Percentiles rank a stretch among this genome's conserved stretches.
These are phyloP conservation scores for Suncus etruscus DNA, from an alignment of 2,113 vertebrate genomes.

Conservation along the genomic window DNA sequence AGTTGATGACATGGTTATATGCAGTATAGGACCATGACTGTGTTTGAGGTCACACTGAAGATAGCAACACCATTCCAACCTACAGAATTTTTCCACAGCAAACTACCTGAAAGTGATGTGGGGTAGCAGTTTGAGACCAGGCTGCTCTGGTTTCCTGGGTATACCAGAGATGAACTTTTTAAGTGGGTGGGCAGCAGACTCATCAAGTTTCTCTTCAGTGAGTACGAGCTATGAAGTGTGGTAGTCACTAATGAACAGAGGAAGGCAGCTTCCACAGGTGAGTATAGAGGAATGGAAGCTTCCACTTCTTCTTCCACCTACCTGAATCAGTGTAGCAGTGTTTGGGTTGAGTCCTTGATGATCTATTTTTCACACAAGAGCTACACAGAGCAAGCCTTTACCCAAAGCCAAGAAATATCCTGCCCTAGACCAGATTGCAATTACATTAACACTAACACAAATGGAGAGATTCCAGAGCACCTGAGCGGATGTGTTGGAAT, in stretches of 20 bases:
- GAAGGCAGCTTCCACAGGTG: constrained; percentile 51
- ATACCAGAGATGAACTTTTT: neutral
- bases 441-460: too few relatives aligned
- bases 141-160: neutral
- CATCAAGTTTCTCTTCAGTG: neutral
- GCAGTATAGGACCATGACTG: neutral
- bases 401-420: constrained; percentile 15
- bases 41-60: fast-evolving
- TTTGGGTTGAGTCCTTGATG: neutral
- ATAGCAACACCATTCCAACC: neutral
- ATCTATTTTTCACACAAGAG: neutral
- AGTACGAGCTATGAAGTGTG: neutral
- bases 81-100: constrained; percentile 7
- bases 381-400: neutral
- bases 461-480: too few relatives aligned
- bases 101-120: neutral
- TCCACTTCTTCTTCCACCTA: neutral
- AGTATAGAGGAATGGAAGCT: constrained; percentile 49
- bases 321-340: neutral
- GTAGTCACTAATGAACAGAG: constrained; percentile 63
- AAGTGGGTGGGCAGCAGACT: neutral
- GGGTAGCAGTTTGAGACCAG: neutral
- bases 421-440: too few relatives aligned
- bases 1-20: too few relatives aligned
- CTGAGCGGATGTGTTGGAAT: neutral